Base-by-base conservation (phyloP, 2,113 vertebrate genomes). In the Fregetta grallaria region DNA sequence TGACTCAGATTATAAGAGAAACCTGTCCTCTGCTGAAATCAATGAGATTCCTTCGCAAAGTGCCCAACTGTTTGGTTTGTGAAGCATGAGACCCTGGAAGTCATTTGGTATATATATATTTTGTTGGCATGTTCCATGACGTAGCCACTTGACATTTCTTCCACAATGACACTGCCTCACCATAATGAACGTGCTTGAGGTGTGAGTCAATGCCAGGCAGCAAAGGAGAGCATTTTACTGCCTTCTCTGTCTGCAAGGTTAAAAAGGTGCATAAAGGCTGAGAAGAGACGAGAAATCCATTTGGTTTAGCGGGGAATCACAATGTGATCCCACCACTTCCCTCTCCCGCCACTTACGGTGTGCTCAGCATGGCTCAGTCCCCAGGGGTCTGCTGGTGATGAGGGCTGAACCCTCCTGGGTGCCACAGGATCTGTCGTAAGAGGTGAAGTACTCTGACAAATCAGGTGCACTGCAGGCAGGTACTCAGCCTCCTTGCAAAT, bases 1-100 rank as follows among this genome's bases (percentile, higher is more conserved):
- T 92, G 84, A 70, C 89, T 92, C 66, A 73, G 49, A 79, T 65
- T 72, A 78, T 53, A 45, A 84, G 52, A 75, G 61, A 92, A 97
- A 94, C 29, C 38, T 7, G 1, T 92, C 86, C 49, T 86, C 36
- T 75, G 61, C 70, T 95, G 68, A 83, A 94, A 86, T 75, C 85
- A 80, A 73, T 77, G 72, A 80, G 45, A 58, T 73, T 55, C 38
- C 74, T 80, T 74, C 8, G 3, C 67, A 38, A 88, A 93, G 77
- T 72, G 53, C 66, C 85, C 59, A 47, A 3, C 63, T 63, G 63
- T 89, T 91, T 22, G 25, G 56, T 53, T 50, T 91, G 86, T 84
- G 88, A 96, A 86, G 92, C 86, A 42, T 32, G 66, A 84, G 83
- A 45, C n/a, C 82, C 55, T 55, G 65, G 45, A 93, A 86, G 50